Percentiles rank a stretch among this genome's conserved stretches.
Conservation (phyloP, 2,113 vertebrate genomes). For the Gasterosteus nipponicus region DNA sequence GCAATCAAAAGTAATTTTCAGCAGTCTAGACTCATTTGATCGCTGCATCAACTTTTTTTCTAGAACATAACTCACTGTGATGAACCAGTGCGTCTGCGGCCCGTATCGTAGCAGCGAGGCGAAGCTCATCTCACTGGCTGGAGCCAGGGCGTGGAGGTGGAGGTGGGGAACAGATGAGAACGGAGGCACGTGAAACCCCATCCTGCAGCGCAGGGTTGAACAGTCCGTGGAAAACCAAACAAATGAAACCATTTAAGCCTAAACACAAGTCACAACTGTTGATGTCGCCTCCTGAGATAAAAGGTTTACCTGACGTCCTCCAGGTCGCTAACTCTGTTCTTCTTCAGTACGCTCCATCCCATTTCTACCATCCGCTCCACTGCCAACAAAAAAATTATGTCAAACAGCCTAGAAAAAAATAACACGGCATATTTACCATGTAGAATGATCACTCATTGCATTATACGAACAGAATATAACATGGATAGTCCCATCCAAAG, state of each 20-base stretch:
- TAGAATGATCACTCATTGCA: neutral
- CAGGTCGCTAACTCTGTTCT: conserved; percentile 82
- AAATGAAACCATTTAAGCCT: neutral
- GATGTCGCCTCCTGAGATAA: neutral
- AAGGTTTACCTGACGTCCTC: conserved; percentile 82
- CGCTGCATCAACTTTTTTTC: neutral
- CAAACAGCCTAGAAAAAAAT: neutral
- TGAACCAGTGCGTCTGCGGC: conserved; percentile 87
- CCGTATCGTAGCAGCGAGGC: conserved; percentile 82
- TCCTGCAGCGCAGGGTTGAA: conserved; percentile 67
- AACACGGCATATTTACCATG: neutral
- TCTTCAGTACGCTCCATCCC: conserved; percentile 84
- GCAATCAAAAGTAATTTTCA: neutral
- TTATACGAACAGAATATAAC: neutral
- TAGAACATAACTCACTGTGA: conserved; percentile 81
- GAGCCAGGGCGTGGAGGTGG: conserved; percentile 89
- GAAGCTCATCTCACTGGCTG: conserved; percentile 81
- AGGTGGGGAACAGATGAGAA: conserved; percentile 88
- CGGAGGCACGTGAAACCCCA: conserved; percentile 90
- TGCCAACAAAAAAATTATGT: conserved; percentile 50
- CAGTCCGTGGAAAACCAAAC: neutral
- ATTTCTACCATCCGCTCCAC: conserved; percentile 87
- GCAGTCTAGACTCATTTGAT: too few relatives aligned
- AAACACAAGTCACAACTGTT: neutral
- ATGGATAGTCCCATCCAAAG: neutral